Evolutionary conservation across 2,888 invertebrate species (phyloP).

Genomic region (Capitulum mitella): DNA sequence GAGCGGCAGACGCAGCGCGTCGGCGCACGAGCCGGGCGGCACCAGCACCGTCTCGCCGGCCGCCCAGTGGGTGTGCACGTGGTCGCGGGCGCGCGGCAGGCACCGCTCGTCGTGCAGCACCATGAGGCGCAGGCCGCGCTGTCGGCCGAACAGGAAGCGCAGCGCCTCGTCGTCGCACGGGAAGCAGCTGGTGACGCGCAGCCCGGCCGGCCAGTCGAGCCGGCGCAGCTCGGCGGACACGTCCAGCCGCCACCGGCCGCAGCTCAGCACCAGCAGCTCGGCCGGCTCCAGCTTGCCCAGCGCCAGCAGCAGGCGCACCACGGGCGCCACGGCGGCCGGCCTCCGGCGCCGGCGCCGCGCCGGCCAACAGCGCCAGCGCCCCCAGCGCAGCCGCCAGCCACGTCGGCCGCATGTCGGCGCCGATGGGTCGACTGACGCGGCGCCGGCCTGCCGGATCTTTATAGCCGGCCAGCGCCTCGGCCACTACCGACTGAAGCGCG

Average conservation of each 20-base stretch:
- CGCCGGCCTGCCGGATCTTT: no score
- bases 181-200: neutral
- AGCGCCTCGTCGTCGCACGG: conserved; percentile 2
- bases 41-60: conserved; percentile 8
- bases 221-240: neutral
- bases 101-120: neutral
- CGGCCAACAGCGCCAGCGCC: neutral
- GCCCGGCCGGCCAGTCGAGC: conserved; percentile 11
- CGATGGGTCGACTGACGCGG: no score
- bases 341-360: neutral
- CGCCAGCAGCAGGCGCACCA: neutral
- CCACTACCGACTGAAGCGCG: no score
- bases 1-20: neutral
- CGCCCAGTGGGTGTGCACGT: conserved; percentile 15
- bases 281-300: neutral
- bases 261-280: conserved; percentile 11
- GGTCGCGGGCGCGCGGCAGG: neutral
- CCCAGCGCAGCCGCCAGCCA: neutral
- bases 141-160: neutral
- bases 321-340: neutral
- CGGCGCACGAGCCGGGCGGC: neutral
- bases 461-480: no score
- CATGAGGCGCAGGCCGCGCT: neutral
- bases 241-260: neutral
- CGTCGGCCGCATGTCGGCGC: neutral